Evolutionary conservation across 2,113 vertebrate species (phyloP).

Genomic region (Nibea coibor): DNA sequence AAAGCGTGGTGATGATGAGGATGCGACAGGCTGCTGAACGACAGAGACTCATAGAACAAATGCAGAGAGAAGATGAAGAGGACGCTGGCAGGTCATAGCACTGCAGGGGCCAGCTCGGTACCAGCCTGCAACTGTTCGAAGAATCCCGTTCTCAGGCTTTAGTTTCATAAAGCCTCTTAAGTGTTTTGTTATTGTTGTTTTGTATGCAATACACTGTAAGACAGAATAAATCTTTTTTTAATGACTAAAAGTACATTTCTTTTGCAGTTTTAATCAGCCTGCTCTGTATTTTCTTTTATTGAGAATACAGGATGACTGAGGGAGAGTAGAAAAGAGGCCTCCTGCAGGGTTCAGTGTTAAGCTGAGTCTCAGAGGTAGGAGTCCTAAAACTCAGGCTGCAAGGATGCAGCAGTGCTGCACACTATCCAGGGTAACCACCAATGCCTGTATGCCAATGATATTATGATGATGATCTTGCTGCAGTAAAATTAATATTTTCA

Average conservation of each 20-base stretch:
- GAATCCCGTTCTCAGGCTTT: conserved; percentile 53
- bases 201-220: conserved; percentile 20
- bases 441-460: neutral
- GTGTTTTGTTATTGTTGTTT: conserved; percentile 36
- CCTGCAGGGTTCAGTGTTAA: conserved; percentile 14
- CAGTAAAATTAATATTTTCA: neutral
- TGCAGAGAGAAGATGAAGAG: conserved; percentile 89
- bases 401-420: neutral
- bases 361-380: conserved; percentile 25
- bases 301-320: conserved; percentile 9
- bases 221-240: conserved; percentile 65
- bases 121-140: neutral
- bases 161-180: conserved; percentile 69
- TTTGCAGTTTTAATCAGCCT: conserved; percentile 3
- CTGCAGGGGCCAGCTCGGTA: neutral
- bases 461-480: neutral
- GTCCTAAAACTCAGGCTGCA: neutral
- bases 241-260: neutral
- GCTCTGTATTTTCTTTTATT: conserved; percentile 18
- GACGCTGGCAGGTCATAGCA: conserved; percentile 75
- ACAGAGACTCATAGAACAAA: conserved; percentile 91
- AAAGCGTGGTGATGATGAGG: conserved; percentile 97
- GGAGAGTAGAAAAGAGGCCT: conserved; percentile 18
- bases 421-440: neutral
- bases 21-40: conserved; percentile 96